Base-by-base conservation (phyloP, 1,140 invertebrate species). In the Anadara kagoshimensis region DNA sequence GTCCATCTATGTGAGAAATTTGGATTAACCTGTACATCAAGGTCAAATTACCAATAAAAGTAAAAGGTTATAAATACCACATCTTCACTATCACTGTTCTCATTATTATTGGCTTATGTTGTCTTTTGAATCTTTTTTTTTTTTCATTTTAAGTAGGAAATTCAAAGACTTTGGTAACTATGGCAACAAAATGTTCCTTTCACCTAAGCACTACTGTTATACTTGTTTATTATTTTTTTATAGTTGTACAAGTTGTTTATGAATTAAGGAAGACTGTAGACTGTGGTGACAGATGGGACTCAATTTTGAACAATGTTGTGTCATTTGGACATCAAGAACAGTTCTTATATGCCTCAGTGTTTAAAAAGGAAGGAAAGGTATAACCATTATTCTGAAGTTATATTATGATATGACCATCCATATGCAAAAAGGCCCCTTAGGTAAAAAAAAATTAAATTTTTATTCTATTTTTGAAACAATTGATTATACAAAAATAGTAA, bases 291-390 rank as follows among this genome's bases (percentile, higher is more conserved):
- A 68, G 54, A n/a, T 82, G 75, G 77, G 73, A 22, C 44, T 49
- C 49, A 14, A 22, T 86, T 11, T 59, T 78, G 44, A 68, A 76
- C 11, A 74, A 75, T 20, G 81, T 86, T 0, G 65, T 78, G 16
- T 71, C 79, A 7, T 87, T 86, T 79, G 82, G 82, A 8, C 73
- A 83, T 16, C 76, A 85, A 62, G 85, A 79, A 3, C 81, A 84
- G 49, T 87, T 87, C 65, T 57, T 86, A 5, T 87, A 86, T 81
- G 84, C 80, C 51, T 85, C 86, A 12, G 74, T 82, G 14, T 71
- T 75, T 41, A 78, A 71, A 51, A 49, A 65, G 51, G 64, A 59
- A 12, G 69, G 57, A 14, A 63, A 57, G 59, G 61, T 41, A 12
- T 54, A 66, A 65, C 47, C 62, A 61, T 67, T 69, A 20, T 22